These are phyloP conservation scores for Chelon labrosus DNA, from an alignment of 2,797 vertebrate species.

Conservation along the genomic window DNA sequence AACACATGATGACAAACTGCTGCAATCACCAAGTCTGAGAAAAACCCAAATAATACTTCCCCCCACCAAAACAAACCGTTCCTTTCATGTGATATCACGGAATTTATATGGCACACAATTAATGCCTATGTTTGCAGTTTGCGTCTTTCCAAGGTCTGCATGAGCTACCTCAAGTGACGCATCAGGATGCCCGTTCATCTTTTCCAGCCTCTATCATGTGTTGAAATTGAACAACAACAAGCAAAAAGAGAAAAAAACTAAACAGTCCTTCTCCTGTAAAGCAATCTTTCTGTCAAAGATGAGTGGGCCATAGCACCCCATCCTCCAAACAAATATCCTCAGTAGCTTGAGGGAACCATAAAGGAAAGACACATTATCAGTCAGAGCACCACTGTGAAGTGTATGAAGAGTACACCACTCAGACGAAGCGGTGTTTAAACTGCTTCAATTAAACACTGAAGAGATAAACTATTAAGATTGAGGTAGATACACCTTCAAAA, in stretches of 20 bases:
- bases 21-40: too few relatives aligned
- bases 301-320: slow-evolving; percentile 7
- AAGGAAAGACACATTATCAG: slow-evolving; percentile 42
- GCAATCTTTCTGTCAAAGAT: slow-evolving; percentile 10
- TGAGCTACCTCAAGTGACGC: not conserved
- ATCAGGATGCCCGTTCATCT: not conserved
- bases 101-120: too few relatives aligned
- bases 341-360: slow-evolving; percentile 27
- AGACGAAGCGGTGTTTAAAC: slow-evolving; percentile 18
- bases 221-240: too few relatives aligned
- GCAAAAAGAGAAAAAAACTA: too few relatives aligned
- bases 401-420: slow-evolving; percentile 49
- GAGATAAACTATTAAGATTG: slow-evolving; percentile 41
- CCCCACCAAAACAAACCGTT: too few relatives aligned
- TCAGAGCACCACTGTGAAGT: slow-evolving; percentile 31
- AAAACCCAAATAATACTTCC: too few relatives aligned
- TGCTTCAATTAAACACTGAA: slow-evolving; percentile 32
- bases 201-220: not conserved
- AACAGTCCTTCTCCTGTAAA: not conserved
- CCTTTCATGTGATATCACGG: too few relatives aligned
- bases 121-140: too few relatives aligned
- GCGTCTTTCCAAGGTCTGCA: too few relatives aligned
- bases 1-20: too few relatives aligned
- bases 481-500: slow-evolving; percentile 16
- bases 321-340: slow-evolving; percentile 17